Evolutionary conservation across 2,888 invertebrate species (phyloP).

Genomic region (Schrankia costaestrigalis): DNA sequence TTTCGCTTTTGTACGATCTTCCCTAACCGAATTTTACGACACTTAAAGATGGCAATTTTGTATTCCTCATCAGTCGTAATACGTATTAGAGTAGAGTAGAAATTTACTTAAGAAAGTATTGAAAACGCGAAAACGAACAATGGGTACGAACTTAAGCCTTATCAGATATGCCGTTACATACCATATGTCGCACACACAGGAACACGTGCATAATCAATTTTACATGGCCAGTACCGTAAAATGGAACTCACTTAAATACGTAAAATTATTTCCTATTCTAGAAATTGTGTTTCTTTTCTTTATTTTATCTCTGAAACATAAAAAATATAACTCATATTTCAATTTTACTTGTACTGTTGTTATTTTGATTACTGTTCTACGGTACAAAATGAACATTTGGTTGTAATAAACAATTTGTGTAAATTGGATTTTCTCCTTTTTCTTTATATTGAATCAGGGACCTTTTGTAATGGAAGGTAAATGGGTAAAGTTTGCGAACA

Average conservation of each 20-base stretch:
- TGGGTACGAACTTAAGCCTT: too few relatives aligned
- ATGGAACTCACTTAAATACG: conserved; percentile 19
- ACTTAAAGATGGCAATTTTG: too few relatives aligned
- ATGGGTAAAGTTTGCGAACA: conserved; percentile 1
- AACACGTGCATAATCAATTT: conserved; percentile 29
- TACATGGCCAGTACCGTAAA: conserved; percentile 16
- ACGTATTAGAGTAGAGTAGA: too few relatives aligned
- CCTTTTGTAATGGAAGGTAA: neutral
- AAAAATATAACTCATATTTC: conserved; percentile 13
- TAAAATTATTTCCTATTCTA: conserved; percentile 26
- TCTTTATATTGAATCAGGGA: conserved; percentile 1
- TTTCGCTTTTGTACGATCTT: too few relatives aligned
- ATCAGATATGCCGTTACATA: conserved; percentile 22
- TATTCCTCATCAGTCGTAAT: too few relatives aligned
- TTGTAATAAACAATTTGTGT: conserved; percentile 6
- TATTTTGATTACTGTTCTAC: conserved; percentile 17
- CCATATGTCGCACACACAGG: conserved; percentile 16
- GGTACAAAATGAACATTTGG: conserved; percentile 8
- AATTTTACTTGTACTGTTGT: conserved; percentile 20
- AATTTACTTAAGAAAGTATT: too few relatives aligned
- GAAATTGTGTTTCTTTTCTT: conserved; percentile 22
- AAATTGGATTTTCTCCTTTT: conserved; percentile 5
- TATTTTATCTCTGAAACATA: conserved; percentile 26
- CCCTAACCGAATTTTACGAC: too few relatives aligned
- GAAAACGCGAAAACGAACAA: conserved; percentile 4